These are phyloP conservation scores for Pyrocephalus nanus DNA, from an alignment of 2,797 vertebrate genomes.

Conservation along the genomic window DNA sequence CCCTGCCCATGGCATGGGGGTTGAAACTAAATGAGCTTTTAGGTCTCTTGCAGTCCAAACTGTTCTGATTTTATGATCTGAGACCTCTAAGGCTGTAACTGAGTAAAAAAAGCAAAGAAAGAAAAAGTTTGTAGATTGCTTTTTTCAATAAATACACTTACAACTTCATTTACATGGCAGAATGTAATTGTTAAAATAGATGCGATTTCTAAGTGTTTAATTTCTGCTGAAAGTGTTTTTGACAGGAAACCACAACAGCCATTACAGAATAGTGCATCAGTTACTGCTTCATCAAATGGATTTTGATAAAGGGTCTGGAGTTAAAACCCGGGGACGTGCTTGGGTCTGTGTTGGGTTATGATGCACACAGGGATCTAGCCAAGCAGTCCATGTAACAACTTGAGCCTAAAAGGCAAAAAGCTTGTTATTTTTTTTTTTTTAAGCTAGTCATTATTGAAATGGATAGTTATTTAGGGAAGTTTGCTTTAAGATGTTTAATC, in stretches of 20 bases:
- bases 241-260: neutral
- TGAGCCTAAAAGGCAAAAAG: neutral
- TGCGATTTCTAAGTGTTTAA: neutral
- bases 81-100: neutral
- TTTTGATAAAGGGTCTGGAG: neutral
- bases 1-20: neutral
- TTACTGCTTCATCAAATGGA: neutral
- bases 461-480: neutral
- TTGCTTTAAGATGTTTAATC: neutral
- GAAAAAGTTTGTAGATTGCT: neutral
- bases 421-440: neutral
- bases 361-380: accelerated
- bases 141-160: neutral
- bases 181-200: neutral
- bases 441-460: neutral
- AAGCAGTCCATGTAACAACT: neutral
- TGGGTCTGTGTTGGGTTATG: neutral
- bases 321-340: neutral
- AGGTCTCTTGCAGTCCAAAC: neutral
- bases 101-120: neutral
- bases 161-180: neutral
- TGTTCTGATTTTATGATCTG: neutral
- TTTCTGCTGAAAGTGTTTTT: neutral
- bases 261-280: neutral
- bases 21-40: neutral